A percentile compares a stretch with the other conserved stretches of the same genome.
These are phyloP conservation scores for Dryoscopus gambensis DNA, from an alignment of 2,113 vertebrate genomes.

Conservation along the genomic window DNA sequence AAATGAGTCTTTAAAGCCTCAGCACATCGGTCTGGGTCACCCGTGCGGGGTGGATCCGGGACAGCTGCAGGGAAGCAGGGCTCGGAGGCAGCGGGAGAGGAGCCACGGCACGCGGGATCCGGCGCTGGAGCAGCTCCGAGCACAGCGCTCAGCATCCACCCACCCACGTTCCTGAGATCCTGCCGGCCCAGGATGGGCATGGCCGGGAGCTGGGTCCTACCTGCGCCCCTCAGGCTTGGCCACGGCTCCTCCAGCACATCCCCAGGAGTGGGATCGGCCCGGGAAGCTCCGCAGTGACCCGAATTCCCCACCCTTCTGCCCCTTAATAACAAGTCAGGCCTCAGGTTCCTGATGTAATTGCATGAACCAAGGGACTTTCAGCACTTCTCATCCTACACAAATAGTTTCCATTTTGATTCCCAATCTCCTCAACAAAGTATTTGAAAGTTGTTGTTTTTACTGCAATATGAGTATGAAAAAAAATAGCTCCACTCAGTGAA, in stretches of 20 bases:
- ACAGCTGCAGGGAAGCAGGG: not conserved
- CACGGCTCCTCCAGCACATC: rapidly evolving
- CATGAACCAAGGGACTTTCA: not conserved
- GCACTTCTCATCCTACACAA: slow-evolving; percentile 27
- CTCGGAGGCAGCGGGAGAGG: rapidly evolving
- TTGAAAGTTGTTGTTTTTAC: slow-evolving; percentile 71
- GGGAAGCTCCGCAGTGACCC: not conserved
- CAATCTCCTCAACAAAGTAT: slow-evolving; percentile 54
- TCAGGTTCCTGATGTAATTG: slow-evolving; percentile 11
- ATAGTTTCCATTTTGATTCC: slow-evolving; percentile 63
- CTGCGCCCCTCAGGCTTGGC: not conserved
- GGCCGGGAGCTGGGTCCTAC: not conserved
- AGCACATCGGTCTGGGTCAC: too few relatives aligned
- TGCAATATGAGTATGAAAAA: slow-evolving; percentile 72
- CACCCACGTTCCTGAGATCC: not conserved
- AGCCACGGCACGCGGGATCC: rapidly evolving
- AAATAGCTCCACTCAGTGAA: slow-evolving; percentile 61
- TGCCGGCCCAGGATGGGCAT: rapidly evolving
- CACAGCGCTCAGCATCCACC: not conserved
- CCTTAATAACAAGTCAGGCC: not conserved
- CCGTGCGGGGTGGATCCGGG: rapidly evolving
- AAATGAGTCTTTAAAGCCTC: not conserved
- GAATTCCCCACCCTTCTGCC: not conserved
- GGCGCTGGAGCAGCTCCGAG: rapidly evolving
- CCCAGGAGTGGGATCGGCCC: not conserved